Evolutionary conservation across 2,113 vertebrate genomes (phyloP).

Genomic region (Varanus komodoensis): DNA sequence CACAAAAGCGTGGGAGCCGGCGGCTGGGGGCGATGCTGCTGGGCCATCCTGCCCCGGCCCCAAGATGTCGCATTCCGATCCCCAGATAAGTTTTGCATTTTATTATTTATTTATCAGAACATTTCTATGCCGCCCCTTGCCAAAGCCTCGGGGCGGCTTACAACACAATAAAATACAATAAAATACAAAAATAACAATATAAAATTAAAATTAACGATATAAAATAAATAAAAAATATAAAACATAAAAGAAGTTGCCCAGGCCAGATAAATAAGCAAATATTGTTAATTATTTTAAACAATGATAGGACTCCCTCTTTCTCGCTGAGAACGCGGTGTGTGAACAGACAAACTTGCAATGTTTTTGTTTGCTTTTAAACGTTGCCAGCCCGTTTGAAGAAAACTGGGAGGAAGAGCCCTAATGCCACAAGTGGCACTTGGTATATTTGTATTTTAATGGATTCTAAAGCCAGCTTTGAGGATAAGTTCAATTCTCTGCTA

Average conservation of each 20-base stretch:
- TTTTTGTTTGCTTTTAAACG: neutral
- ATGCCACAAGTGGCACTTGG: neutral
- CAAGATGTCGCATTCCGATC: neutral
- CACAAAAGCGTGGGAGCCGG: no score
- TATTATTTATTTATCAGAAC: no score
- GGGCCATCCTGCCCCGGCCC: neutral
- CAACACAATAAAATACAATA: no score
- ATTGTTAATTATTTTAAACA: no score
- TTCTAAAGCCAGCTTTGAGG: neutral
- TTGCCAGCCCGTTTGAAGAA: neutral
- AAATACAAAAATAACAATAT: no score
- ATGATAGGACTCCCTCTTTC: no score
- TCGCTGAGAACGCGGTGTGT: neutral
- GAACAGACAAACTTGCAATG: neutral
- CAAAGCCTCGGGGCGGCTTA: no score
- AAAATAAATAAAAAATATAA: no score
- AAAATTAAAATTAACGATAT: no score
- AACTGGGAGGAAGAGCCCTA: neutral
- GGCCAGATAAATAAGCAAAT: no score
- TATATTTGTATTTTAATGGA: neutral
- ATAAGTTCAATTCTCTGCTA: neutral
- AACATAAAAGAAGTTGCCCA: no score
- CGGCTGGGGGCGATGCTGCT: neutral
- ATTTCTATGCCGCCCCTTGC: no score
- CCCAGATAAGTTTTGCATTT: neutral